These are phyloP conservation scores for Lysandra coridon DNA, from an alignment of 2,888 invertebrate genomes.

Conservation along the genomic window DNA sequence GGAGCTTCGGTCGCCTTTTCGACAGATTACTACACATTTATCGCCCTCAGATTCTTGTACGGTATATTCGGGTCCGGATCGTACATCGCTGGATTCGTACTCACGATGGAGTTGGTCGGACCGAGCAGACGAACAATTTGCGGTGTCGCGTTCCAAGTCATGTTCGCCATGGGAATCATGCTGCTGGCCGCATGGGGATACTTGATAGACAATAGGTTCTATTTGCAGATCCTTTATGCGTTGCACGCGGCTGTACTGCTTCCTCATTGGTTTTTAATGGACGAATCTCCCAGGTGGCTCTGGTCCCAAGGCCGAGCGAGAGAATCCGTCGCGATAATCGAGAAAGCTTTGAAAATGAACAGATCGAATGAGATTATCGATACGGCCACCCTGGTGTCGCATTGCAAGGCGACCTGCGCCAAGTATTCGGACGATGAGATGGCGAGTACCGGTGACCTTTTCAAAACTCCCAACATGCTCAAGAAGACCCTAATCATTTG, in stretches of 20 bases:
- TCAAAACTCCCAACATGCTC: constrained; percentile 88
- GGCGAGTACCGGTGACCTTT: constrained; percentile 86
- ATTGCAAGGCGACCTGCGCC: constrained; percentile 77
- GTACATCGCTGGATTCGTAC: constrained; percentile 84
- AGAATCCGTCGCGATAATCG: constrained; percentile 87
- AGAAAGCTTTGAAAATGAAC: constrained; percentile 87
- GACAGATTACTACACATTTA: constrained; percentile 85
- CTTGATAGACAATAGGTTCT: constrained; percentile 85
- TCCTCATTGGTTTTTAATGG: constrained; percentile 91
- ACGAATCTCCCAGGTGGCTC: constrained; percentile 93
- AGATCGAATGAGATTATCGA: constrained; percentile 82
- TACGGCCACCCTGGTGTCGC: constrained; percentile 82
- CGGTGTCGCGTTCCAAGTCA: constrained; percentile 89
- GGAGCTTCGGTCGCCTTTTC: constrained; percentile 88
- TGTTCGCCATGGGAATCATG: constrained; percentile 91
- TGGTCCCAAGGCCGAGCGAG: constrained; percentile 89
- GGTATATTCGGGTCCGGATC: constrained; percentile 92
- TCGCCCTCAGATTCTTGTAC: constrained; percentile 84
- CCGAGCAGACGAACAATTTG: constrained; percentile 89
- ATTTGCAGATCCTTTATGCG: constrained; percentile 89
- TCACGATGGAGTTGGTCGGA: constrained; percentile 92
- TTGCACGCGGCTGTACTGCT: constrained; percentile 86
- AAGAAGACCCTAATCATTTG: constrained; percentile 90
- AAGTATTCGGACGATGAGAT: constrained; percentile 71
- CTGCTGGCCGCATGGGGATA: constrained; percentile 91